Base-by-base conservation (phyloP, 2,113 vertebrate genomes). In the Ciconia boyciana region DNA sequence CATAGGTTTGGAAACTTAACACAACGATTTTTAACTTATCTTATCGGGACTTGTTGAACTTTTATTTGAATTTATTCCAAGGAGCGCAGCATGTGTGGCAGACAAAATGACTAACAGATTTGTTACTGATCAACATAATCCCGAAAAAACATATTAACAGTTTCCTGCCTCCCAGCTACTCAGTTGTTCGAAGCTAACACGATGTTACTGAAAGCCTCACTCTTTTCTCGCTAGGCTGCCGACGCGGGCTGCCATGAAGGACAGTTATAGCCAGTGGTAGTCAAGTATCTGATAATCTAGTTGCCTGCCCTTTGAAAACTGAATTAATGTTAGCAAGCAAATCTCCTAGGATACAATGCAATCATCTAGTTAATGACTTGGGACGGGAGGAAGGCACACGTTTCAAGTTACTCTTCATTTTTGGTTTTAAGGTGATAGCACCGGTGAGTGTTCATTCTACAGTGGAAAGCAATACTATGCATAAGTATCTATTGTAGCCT, bases 241-340 rank as follows among this genome's bases (percentile, higher is more conserved):
- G 4, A 4, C 15, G 0, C 3, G 0, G 14, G 22, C 39, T 32
- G 32, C 62, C 34, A 4, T 3, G 34, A 6, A 39, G 61, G 43
- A 16, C 14, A 3, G 44, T 13, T 46, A 24, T 0, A 46, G 64
- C 46, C 20, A 10, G 41, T 29, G 34, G 39, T 29, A 10, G 11
- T 31, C 22, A 13, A 8, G 17, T 11, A 16, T 13, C 43, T 10
- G 31, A 31, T 46, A 9, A 18, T 39, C 3, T 3, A 31, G 52
- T n/a, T 48, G n/a, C 25, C 31, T 55, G 29, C 48, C 61, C 48
- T 60, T 54, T 16, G 52, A 54, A 48, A 68, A 54, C 11, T 3
- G 61, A 26, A 13, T 48, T 68, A 19, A 48, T 13, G 21, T 25
- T 54, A 80, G 20, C 44, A 44, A 19, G 32, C 34, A 8, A 11